phyloP scores from a whole-genome alignment of 92 coral and sea anemone genomes.

The Pocillopora grandis region DNA sequence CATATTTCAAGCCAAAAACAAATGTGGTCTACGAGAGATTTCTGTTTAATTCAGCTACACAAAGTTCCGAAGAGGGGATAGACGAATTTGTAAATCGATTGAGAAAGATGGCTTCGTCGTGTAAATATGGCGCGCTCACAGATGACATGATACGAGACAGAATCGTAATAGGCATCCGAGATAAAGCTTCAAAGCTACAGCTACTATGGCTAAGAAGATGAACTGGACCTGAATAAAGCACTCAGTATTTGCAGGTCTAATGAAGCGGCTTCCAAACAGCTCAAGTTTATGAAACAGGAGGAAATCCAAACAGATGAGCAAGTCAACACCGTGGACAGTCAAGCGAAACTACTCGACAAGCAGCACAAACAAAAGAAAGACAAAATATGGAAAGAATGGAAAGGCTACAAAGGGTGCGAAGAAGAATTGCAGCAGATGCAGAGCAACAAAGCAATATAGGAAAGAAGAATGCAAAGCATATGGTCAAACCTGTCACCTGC shows the following conservation, averaged over 20 bases:
- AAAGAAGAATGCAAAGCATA: conserved; percentile 24
- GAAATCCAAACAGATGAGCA: neutral
- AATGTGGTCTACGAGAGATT: conserved; percentile 62
- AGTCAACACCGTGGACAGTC: conserved; percentile 21
- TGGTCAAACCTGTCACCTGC: neutral
- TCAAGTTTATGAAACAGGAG: neutral
- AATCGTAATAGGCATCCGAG: conserved; percentile 16
- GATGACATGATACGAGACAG: conserved; percentile 35
- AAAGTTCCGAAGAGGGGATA: conserved; percentile 34
- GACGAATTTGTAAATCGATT: conserved; percentile 24
- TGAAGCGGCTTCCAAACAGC: conserved; percentile 14
- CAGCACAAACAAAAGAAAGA: neutral
- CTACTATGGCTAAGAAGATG: conserved; percentile 38
- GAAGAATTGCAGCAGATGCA: conserved; percentile 23
- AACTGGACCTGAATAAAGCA: conserved; percentile 22
- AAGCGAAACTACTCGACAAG: conserved; percentile 8
- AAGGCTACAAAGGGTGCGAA: neutral
- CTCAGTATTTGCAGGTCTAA: conserved; percentile 18
- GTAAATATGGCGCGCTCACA: conserved; percentile 34
- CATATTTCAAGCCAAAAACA: conserved; percentile 46
- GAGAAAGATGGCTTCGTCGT: conserved; percentile 36
- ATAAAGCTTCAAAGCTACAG: conserved; percentile 29
- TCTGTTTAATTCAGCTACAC: conserved; percentile 29
- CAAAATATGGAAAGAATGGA: neutral
- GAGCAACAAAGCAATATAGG: conserved; percentile 18